Evolutionary conservation across 2,113 vertebrate genomes (phyloP), one percentile per base, ranked within the genome.

Genomic region (Trichechus manatus): DNA sequence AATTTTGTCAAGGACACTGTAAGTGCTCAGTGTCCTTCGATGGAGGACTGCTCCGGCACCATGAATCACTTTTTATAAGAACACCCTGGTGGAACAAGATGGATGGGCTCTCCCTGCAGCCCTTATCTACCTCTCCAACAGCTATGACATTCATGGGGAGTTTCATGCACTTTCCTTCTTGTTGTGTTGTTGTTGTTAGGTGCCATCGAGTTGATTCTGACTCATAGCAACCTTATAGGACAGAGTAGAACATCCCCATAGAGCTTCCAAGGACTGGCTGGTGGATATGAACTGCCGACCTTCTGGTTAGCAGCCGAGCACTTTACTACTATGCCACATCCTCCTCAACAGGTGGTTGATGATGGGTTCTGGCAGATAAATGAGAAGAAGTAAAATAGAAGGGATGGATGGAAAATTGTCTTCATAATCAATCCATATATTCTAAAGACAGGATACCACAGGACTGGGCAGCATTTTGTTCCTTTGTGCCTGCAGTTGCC

Each of bases 91-190:
- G 61, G 44, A n/a, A 56, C 11, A 14, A 87, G 81, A 78, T 39
- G 61, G 22, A 56, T 82, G 66, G 66, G 23, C 42, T 66, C 6
- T 61, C 1, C 25, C 47, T 6, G 13, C 11, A 64, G 14, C 59
- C n/a, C 44, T 42, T 70, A 75, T 87, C 50, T 79, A 61, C 91
- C 42, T 97, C 66, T 42, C 39, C 33, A 61, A 68, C 64, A 70
- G 63, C 17, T 59, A 19, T n/a, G 31, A n/a, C 33, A 42, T 10
- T 53, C 14, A 50, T 20, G 25, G 36, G 33, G n/a, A 47, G 1
- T 92, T 39, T 22, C 27, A 42, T 74, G 22, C 19, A 29, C n/a
- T 91, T 91, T 53, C 25, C 25, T 86, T 88, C 94, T 97, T 36
- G 39, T 39, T 39, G 39, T 39, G 39, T 39, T 39, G 39, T 39